Conservation (phyloP, 2,797 vertebrate species). For the Siniperca obscura region DNA sequence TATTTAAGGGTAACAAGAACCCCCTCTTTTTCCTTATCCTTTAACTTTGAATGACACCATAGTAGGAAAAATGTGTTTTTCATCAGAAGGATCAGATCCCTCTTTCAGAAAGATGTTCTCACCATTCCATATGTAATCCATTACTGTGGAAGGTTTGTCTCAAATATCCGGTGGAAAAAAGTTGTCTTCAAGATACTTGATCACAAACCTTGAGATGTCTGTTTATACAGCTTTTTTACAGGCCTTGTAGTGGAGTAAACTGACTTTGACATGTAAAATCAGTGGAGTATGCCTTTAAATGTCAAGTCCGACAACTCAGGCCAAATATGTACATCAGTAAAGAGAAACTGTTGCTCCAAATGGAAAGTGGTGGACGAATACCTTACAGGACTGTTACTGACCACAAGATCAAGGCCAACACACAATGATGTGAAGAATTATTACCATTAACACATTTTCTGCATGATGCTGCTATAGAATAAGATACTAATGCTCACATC, state of each 20-base stretch:
- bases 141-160: no score
- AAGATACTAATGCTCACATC: constrained; percentile 5
- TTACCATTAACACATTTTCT: constrained; percentile 1
- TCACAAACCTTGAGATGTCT: not conserved
- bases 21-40: not conserved
- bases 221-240: no score
- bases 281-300: not conserved
- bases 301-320: not conserved
- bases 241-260: no score
- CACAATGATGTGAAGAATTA: not conserved
- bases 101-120: not conserved
- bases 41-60: not conserved
- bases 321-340: not conserved
- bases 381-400: not conserved
- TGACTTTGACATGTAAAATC: not conserved
- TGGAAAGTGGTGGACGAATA: not conserved
- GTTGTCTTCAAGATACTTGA: not conserved
- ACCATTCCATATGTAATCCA: not conserved
- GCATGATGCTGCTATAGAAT: not conserved
- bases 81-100: not conserved
- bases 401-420: not conserved
- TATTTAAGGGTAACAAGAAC: not conserved
- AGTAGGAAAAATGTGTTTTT: not conserved
- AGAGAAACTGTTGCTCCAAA: not conserved
- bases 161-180: no score